Conservation (phyloP, 2,797 vertebrate species). For the Poecilia wingei region DNA sequence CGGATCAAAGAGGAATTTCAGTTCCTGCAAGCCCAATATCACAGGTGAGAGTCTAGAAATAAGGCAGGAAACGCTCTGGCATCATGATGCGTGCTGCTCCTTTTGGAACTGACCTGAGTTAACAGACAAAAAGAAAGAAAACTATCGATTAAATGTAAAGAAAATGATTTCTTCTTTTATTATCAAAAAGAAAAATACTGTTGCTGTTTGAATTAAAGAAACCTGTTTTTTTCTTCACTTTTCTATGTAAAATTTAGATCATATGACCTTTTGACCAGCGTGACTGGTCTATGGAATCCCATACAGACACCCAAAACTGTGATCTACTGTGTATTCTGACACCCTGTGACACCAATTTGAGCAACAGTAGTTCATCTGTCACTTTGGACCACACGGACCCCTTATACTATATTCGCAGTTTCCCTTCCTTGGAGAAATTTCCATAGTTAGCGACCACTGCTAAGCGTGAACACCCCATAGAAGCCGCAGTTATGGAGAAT, state of each 20-base stretch:
- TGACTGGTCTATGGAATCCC: background rate
- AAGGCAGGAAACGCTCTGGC: background rate
- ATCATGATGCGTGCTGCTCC: background rate
- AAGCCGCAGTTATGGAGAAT: background rate
- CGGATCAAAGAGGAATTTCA: slow-evolving; percentile 98
- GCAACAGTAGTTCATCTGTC: slow-evolving; percentile 5
- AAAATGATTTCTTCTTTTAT: background rate
- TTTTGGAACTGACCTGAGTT: background rate
- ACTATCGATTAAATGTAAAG: background rate
- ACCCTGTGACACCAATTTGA: background rate
- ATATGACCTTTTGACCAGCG: background rate
- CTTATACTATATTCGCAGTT: background rate
- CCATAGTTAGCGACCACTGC: background rate
- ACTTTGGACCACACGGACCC: background rate
- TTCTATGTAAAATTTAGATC: background rate
- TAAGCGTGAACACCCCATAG: background rate
- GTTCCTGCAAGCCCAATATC: slow-evolving; percentile 95
- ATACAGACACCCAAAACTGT: background rate
- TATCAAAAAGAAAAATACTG: background rate
- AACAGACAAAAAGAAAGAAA: background rate
- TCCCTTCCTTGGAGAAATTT: background rate
- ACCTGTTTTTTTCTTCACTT: background rate
- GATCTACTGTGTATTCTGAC: background rate
- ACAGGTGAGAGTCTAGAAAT: slow-evolving; percentile 84
- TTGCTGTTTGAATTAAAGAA: background rate